A percentile compares a stretch with the other conserved stretches of the same genome.
Conservation (phyloP, 30 jellyfish, hydroid and myxozoan species). For the Clytia hemisphaerica region DNA sequence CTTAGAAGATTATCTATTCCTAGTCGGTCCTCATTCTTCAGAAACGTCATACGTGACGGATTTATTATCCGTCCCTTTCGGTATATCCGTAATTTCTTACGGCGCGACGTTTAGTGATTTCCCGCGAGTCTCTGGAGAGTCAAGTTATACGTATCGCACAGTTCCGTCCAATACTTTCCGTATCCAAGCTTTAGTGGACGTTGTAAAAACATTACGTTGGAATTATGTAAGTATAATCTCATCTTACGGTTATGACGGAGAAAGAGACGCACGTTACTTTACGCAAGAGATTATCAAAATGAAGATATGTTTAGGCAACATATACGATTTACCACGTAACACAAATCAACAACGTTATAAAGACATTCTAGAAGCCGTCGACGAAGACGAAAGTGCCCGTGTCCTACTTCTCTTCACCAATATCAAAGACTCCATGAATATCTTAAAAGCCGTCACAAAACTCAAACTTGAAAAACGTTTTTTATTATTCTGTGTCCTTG, state of each 20-base stretch:
- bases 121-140: background rate
- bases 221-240: slow-evolving; percentile 49
- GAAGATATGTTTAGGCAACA: slow-evolving; percentile 24
- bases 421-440: slow-evolving; percentile 33
- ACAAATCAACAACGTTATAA: background rate
- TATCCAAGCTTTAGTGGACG: slow-evolving; percentile 48
- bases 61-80: slow-evolving; percentile 37
- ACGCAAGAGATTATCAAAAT: background rate
- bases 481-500: slow-evolving; percentile 52
- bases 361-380: no score
- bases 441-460: slow-evolving; percentile 33
- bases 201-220: slow-evolving; percentile 41
- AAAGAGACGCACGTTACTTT: slow-evolving; percentile 46
- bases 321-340: background rate
- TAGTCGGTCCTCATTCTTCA: slow-evolving; percentile 54
- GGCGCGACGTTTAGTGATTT: slow-evolving; percentile 39
- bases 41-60: slow-evolving; percentile 42
- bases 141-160: slow-evolving; percentile 43
- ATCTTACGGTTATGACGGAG: slow-evolving; percentile 72
- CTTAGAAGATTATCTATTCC: slow-evolving; percentile 15
- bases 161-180: slow-evolving; percentile 63
- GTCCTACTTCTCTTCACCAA: slow-evolving; percentile 63
- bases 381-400: no score
- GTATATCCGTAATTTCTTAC: slow-evolving; percentile 43
- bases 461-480: slow-evolving; percentile 25